Conservation (phyloP, 1,140 invertebrate genomes). For the Leucophenga varia region DNA sequence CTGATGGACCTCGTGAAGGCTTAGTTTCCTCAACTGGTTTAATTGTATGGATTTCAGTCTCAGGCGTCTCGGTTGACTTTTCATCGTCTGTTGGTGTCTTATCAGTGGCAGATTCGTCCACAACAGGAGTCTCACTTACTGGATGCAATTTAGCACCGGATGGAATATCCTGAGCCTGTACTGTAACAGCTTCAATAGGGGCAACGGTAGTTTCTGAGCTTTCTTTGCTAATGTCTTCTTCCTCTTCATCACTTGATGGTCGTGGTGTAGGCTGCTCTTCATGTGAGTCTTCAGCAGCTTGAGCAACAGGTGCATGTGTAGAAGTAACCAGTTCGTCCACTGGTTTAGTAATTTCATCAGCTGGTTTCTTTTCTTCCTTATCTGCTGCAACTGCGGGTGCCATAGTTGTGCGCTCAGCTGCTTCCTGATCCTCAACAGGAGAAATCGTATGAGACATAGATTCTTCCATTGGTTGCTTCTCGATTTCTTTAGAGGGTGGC, state of each 20-base stretch:
- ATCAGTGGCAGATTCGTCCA: slow-evolving; percentile 19
- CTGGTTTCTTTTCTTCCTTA: slow-evolving; percentile 19
- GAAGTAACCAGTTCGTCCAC: slow-evolving; percentile 5
- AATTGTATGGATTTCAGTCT: slow-evolving; percentile 5
- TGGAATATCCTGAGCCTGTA: not conserved
- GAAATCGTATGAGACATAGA: slow-evolving; percentile 3
- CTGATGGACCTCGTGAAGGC: slow-evolving; percentile 20
- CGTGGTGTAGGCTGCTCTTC: slow-evolving; percentile 19
- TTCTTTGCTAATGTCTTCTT: slow-evolving; percentile 26
- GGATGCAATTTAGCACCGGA: slow-evolving; percentile 24
- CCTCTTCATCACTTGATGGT: slow-evolving; percentile 12
- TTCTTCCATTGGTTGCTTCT: slow-evolving; percentile 3
- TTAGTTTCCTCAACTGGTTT: slow-evolving; percentile 18
- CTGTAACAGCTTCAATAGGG: slow-evolving; percentile 18
- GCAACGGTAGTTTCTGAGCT: slow-evolving; percentile 19
- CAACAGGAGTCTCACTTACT: slow-evolving; percentile 12
- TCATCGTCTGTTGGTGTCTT: slow-evolving; percentile 8
- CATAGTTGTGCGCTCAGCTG: slow-evolving; percentile 23
- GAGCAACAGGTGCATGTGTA: slow-evolving; percentile 24
- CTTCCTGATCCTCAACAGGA: slow-evolving; percentile 5
- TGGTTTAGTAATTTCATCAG: slow-evolving; percentile 7
- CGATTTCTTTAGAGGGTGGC: not conserved
- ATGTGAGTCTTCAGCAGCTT: slow-evolving; percentile 20
- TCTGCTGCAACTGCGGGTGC: slow-evolving; percentile 17
- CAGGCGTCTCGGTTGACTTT: slow-evolving; percentile 16